Evolutionary conservation across 2,113 vertebrate genomes (phyloP).

Genomic region (Amia ocellicauda): DNA sequence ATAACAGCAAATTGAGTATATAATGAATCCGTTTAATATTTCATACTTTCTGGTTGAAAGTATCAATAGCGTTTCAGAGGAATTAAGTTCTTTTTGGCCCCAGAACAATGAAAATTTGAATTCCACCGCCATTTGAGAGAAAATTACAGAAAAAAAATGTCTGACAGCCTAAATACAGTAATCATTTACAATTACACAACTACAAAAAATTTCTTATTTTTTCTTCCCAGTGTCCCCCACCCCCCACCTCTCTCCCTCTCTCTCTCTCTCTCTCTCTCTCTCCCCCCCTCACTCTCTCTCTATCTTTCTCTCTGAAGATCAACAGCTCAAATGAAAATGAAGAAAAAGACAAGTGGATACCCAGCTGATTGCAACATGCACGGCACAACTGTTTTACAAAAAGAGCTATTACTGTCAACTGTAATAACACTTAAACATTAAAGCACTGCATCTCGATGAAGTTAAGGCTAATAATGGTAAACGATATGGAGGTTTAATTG

Average conservation of each 20-base stretch:
- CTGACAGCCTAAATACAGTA: constrained; percentile 54
- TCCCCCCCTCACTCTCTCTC: not conserved
- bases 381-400: constrained; percentile 13
- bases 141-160: constrained; percentile 33
- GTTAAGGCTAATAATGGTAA: constrained; percentile 8
- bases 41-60: constrained; percentile 68
- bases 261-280: constrained; percentile 47
- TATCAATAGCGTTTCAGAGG: constrained; percentile 58
- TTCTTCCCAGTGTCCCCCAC: too few relatives aligned
- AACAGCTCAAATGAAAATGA: constrained; percentile 42
- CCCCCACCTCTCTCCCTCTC: not conserved
- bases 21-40: constrained; percentile 80
- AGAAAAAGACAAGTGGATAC: constrained; percentile 4
- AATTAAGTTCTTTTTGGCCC: constrained; percentile 56
- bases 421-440: constrained; percentile 15
- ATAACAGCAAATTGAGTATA: constrained; percentile 75
- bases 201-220: constrained; percentile 45
- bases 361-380: constrained; percentile 10
- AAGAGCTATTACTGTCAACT: constrained; percentile 9
- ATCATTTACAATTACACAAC: constrained; percentile 69
- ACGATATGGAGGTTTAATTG: constrained; percentile 7
- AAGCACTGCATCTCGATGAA: constrained; percentile 9
- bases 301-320: constrained; percentile 33
- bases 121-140: constrained; percentile 47
- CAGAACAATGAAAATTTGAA: constrained; percentile 50